phyloP scores from a whole-genome alignment of 2,888 invertebrate species.

The Tridacna crocea region DNA sequence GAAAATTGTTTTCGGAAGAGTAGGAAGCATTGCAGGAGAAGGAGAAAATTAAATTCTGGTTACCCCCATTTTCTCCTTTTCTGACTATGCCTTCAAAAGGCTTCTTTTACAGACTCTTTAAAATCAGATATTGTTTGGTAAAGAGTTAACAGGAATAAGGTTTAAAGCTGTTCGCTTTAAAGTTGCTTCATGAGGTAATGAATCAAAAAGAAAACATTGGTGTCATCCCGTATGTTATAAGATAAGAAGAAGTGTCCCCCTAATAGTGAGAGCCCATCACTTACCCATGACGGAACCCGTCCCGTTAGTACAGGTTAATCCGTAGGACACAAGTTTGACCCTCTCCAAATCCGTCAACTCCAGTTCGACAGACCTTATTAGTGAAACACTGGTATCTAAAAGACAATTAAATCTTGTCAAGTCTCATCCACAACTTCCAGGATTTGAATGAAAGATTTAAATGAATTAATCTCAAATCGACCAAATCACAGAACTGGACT shows the following conservation, averaged over 20 bases:
- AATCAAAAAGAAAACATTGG: not conserved
- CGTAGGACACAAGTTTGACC: slow-evolving; percentile 58
- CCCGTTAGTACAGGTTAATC: slow-evolving; percentile 45
- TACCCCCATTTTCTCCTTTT: no score
- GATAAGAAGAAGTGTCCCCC: slow-evolving; percentile 7
- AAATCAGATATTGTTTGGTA: no score
- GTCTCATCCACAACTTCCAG: slow-evolving; percentile 10
- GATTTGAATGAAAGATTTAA: slow-evolving; percentile 20
- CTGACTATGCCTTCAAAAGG: no score
- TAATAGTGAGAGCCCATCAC: slow-evolving; percentile 13
- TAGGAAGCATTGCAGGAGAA: no score
- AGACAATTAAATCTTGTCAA: not conserved
- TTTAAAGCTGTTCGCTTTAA: not conserved
- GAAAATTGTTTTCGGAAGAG: no score
- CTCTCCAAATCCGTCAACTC: slow-evolving; percentile 54
- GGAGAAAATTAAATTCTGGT: no score
- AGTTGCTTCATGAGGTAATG: not conserved
- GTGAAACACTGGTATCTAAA: slow-evolving; percentile 8
- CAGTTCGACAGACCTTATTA: slow-evolving; percentile 36
- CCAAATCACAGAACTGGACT: slow-evolving; percentile 24
- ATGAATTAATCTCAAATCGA: slow-evolving; percentile 28
- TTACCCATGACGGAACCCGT: slow-evolving; percentile 56
- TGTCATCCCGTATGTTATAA: not conserved
- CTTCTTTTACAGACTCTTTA: no score
- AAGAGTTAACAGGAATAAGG: no score